Evolutionary conservation across 2,888 invertebrate genomes (phyloP), one percentile per base, ranked within the genome.

Genomic region (Cerastis rubricosa): DNA sequence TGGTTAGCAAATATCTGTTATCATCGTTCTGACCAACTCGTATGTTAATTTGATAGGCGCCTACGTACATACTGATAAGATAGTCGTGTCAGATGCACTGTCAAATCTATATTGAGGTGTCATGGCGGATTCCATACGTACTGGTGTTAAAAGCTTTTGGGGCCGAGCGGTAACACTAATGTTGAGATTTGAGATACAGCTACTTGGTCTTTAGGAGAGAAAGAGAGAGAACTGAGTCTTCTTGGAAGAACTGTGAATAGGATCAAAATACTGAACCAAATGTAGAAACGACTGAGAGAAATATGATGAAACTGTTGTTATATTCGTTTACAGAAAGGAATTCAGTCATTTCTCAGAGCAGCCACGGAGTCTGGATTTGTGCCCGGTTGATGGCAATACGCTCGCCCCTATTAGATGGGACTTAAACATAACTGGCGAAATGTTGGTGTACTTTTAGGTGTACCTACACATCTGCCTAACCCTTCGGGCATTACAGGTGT

Each of bases 1-100:
- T 85, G 85, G 22, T 79, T 35, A 19, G 77, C 71, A 85, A 85
- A 82, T 77, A 82, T 17, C 19, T 64, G 51, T 85, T 85, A 87
- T 87, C 81, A 69, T 1, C 17, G 45, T 66, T 71, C 70, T 78
- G 76, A 57, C 67, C 47, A 35, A 54, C 80, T 78, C 67, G 43
- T 82, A 69, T 54, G 80, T 71, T 86, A 87, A 86, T 85, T 87
- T 79, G 83, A 78, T 78, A 85, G 71, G 73, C 76, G 61, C 80
- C 80, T 77, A 78, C 86, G 83, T 78, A 78, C 54, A 40, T 22
- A 49, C 12, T 69, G 86, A 87, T 86, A 76, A 86, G 86, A 87
- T 87, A 83, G 35, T 29, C 11, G n/a, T 83, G 83, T 83, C 86
- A 69, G 69, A 45, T 72, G 74, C 68, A 68, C 71, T 85, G 71